Conservation (phyloP, 2,797 vertebrate species). For the Ceryle rudis region DNA sequence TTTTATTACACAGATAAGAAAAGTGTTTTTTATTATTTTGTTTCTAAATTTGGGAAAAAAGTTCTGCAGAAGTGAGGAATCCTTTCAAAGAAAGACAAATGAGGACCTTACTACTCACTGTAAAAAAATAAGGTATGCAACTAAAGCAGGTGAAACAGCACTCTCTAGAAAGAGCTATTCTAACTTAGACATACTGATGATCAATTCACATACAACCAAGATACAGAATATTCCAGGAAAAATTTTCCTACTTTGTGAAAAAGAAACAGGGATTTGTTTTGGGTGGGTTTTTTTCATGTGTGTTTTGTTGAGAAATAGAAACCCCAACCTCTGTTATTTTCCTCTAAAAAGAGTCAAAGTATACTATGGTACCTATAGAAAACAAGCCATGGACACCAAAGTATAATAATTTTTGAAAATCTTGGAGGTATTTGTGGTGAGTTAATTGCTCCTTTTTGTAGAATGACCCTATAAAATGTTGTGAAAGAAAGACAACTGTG, state of each 20-base stretch:
- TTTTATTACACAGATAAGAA: not conserved
- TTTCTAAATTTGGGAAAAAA: not conserved
- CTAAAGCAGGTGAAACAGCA: not conserved
- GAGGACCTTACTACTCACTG: not conserved
- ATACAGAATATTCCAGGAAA: not conserved
- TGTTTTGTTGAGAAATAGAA: not conserved
- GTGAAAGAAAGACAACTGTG: not conserved
- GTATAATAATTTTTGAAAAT: not conserved
- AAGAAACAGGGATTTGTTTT: not conserved
- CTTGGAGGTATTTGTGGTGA: not conserved
- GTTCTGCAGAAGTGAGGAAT: rapidly evolving
- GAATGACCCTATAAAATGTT: not conserved
- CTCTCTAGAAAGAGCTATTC: not conserved
- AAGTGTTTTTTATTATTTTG: not conserved
- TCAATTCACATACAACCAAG: not conserved
- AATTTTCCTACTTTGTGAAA: not conserved
- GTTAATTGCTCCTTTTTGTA: constrained; percentile 1
- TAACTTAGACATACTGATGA: not conserved
- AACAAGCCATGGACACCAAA: not conserved
- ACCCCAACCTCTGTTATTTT: not conserved
- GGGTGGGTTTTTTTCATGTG: not conserved
- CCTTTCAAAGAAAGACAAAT: not conserved
- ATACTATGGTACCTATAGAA: not conserved
- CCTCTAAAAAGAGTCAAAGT: not conserved
- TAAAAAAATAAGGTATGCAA: not conserved